Base-by-base conservation (phyloP, 2,113 vertebrate species). In the Dicrurus megarhynchus region DNA sequence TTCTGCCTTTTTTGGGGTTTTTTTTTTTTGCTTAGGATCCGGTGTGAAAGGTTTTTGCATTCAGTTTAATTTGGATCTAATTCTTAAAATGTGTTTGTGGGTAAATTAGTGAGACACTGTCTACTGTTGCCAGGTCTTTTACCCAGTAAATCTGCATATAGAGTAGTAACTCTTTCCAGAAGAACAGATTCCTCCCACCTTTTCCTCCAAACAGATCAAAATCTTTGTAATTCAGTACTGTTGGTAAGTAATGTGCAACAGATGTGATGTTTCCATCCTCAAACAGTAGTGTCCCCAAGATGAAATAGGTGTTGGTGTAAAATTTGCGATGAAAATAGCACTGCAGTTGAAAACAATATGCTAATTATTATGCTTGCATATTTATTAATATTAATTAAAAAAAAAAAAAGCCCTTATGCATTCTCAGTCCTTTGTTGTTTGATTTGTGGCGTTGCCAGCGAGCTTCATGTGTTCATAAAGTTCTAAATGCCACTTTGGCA, bases 371-470 rank as follows among this genome's bases (percentile, higher is more conserved):
- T 20, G 5, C 28, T 74, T 71, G 19, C 7, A 8, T 85, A 42
- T 83, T 68, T 82, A 47, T 73, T 89, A 8, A 37, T 83, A 13
- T 52, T 50, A 52, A 42, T 39, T 8, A n/a, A n/a, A n/a, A n/a
- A n/a, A n/a, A 41, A 59, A 21, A 16, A 8, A 53, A 15, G 7
- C 7, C 30, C 28, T 8, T 69, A 1, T 49, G 5, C 2, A 1
- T 83, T 92, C 44, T 49, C 1, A 1, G 35, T 41, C 28, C 32
- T 77, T 91, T 63, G 8, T 70, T 91, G 55, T 77, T 67, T 68
- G 52, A 42, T 92, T 88, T 87, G 53, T 82, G 82, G n/a, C 7
- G 5, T 91, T 94, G 69, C 84, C 47, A 63, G 32, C n/a, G 65
- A 65, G 13, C 7, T 60, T 88, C 24, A 21, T 1, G 11, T 61